A percentile compares a stretch with the other conserved stretches of the same genome.
Evolutionary conservation across 2,113 vertebrate species (phyloP).

Genomic region (Xiphias gladius): DNA sequence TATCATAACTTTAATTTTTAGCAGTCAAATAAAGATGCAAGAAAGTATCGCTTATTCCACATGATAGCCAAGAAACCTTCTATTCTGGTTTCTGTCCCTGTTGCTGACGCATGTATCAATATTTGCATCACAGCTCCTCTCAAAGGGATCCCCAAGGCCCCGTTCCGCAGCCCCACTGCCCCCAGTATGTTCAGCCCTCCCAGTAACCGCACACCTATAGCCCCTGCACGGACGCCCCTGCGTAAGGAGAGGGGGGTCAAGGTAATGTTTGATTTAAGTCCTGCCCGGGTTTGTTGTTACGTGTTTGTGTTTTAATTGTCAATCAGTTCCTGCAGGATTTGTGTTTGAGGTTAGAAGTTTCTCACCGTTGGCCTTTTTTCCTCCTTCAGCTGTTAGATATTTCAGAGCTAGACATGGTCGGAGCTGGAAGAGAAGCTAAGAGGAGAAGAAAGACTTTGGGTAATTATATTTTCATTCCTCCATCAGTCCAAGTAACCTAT

Average conservation of each 20-base stretch:
- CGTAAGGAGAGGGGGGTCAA: slow-evolving; percentile 97
- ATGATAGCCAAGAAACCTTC: background rate
- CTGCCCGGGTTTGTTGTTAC: accelerated
- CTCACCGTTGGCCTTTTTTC: background rate
- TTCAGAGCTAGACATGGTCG: slow-evolving; percentile 93
- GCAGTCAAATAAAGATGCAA: too few relatives aligned
- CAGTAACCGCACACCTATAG: slow-evolving; percentile 93
- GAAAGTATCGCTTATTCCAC: too few relatives aligned
- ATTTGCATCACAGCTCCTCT: slow-evolving; percentile 88
- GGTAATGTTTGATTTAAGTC: slow-evolving; percentile 78
- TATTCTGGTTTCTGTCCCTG: background rate
- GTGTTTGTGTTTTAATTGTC: background rate
- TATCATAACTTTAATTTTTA: too few relatives aligned
- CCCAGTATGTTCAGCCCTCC: slow-evolving; percentile 96
- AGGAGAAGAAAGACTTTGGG: slow-evolving; percentile 96
- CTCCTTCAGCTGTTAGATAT: slow-evolving; percentile 91
- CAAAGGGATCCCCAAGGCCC: slow-evolving; percentile 97
- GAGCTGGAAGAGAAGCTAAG: slow-evolving; percentile 96
- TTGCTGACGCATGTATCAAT: background rate
- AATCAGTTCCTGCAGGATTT: background rate
- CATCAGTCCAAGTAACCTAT: accelerated
- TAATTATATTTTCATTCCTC: slow-evolving; percentile 54
- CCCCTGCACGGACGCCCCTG: slow-evolving; percentile 91
- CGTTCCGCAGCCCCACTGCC: slow-evolving; percentile 93
- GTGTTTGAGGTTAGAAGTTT: background rate